phyloP scores from a whole-genome alignment of 2,797 vertebrate genomes.

The Liasis olivaceus region DNA sequence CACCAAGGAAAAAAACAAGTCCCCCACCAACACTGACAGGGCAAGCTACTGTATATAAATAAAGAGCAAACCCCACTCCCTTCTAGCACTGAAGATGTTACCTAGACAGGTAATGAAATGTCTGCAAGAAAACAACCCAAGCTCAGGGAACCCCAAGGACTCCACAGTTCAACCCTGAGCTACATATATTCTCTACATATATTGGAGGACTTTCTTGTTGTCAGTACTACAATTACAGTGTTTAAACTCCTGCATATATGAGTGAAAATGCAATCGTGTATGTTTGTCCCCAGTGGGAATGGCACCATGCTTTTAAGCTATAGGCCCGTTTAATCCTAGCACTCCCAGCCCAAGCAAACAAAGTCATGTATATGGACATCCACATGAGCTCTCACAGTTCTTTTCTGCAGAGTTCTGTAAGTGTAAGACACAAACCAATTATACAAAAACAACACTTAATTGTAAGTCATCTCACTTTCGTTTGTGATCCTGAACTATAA shows the following conservation, averaged over 20 bases:
- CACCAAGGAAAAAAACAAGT: too few species aligned
- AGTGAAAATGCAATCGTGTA: neutral
- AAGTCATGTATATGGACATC: neutral
- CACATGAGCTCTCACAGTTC: neutral
- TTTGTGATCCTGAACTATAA: slow-evolving; percentile 76
- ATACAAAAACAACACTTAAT: neutral
- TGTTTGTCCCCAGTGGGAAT: neutral
- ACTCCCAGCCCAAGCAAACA: neutral
- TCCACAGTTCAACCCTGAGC: too few species aligned
- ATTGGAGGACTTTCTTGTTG: neutral
- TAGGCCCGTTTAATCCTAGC: neutral
- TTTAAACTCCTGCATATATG: neutral
- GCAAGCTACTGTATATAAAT: too few species aligned
- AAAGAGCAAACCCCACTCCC: too few species aligned
- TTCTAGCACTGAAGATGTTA: too few species aligned
- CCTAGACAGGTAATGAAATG: too few species aligned
- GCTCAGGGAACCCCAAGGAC: too few species aligned
- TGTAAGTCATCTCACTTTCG: slow-evolving; percentile 48
- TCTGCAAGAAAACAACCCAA: too few species aligned
- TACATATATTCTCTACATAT: too few species aligned
- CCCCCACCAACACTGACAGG: too few species aligned
- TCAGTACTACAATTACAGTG: neutral
- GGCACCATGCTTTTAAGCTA: neutral
- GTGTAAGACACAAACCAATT: neutral
- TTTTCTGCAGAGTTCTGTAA: neutral